Conservation (phyloP, 2,797 vertebrate genomes). For the Nannoperca australis region DNA sequence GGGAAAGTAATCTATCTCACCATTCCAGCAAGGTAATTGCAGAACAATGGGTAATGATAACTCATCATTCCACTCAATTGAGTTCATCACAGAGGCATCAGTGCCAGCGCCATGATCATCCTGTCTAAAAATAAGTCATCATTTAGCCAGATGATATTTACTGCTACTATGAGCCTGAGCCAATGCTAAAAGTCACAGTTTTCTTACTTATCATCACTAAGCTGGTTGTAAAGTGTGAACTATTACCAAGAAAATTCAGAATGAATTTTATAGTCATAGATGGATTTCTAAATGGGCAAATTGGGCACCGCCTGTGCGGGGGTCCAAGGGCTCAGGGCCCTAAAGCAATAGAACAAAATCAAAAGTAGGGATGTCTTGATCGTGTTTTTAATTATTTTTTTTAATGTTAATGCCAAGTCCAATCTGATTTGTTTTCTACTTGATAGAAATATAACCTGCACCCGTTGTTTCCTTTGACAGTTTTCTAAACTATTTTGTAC, state of each 20-base stretch:
- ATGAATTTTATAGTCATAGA: not conserved
- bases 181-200: constrained; percentile 6
- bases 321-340: not conserved
- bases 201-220: constrained; percentile 10
- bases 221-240: constrained; percentile 14
- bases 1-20: constrained; percentile 55
- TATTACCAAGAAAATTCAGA: constrained; percentile 1
- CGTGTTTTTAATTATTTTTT: not conserved
- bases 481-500: not conserved
- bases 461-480: not conserved
- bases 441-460: not conserved
- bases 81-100: constrained; percentile 61
- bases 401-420: not conserved
- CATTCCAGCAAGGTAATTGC: constrained; percentile 62
- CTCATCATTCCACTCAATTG: constrained; percentile 72
- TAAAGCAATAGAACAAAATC: not conserved
- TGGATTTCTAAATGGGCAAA: constrained; percentile 8
- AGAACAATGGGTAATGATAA: constrained; percentile 67
- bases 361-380: not conserved
- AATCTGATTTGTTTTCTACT: not conserved
- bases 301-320: not conserved
- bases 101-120: constrained; percentile 10
- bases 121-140: constrained; percentile 57
- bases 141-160: constrained; percentile 39
- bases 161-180: constrained; percentile 29